Base-by-base conservation (phyloP, 2,797 vertebrate genomes). In the Anabacerthia variegaticeps region DNA sequence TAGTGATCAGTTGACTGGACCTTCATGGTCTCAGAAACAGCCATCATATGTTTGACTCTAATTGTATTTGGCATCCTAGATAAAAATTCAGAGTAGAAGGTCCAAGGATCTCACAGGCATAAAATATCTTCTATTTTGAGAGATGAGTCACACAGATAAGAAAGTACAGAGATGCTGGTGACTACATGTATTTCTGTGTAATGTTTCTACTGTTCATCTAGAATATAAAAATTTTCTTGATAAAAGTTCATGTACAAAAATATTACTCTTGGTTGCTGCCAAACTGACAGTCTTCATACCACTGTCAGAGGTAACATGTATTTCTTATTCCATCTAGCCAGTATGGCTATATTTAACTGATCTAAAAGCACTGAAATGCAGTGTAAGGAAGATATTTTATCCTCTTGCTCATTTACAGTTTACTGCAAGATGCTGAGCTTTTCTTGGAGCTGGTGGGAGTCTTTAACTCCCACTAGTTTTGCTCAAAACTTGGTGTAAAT, bases 381-480 rank as follows among this genome's bases (percentile, higher is more conserved):
- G 72, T 67, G 24, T 75, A 75, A 83, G 28, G 28, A 77, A 93
- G 80, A 94, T 83, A 87, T 89, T 94, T 94, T 68, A 65, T 94
- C 39, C n/a, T 92, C 81, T 95, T 96, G 95, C 92, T 96, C 89
- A 95, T 88, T 96, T 94, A 59, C 0, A 55, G 56, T 78, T 96
- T 91, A 78, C 69, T 81, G 93, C 66, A 96, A 93, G 91, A 94
- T 93, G 79, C 66, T 56, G 55, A 92, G 89, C 62, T 85, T 94
- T 85, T 85, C 73, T 94, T 58, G 32, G 76, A 89, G 58, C 28
- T 69, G 51, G 88, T 96, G 48, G 34, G 55, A 89, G 58, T 74
- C 62, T 89, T 89, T 43, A 86, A 68, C 69, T 94, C 87, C 89
- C 76, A 91, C 89, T 62, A 41, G 72, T 91, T 94, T 92, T 83